Conservation (phyloP, 2,797 vertebrate species). For the Percopsis omiscomaycus region DNA sequence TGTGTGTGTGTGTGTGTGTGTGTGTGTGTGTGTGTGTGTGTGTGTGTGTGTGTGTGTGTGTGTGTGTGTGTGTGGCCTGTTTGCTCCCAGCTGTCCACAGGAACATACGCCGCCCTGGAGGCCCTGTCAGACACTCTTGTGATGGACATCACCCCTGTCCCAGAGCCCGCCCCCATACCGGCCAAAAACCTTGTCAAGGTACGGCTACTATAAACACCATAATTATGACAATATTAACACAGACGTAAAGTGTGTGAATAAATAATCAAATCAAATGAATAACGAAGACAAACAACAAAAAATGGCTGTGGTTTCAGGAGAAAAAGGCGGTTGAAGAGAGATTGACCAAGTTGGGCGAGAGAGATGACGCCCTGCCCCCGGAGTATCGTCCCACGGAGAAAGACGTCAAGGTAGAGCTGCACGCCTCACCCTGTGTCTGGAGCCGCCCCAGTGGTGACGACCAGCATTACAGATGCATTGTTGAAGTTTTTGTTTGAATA, state of each 20-base stretch:
- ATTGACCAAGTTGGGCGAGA: slow-evolving; percentile 75
- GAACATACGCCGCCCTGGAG: slow-evolving; percentile 65
- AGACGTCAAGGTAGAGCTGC: slow-evolving; percentile 66
- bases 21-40: slow-evolving; percentile 11
- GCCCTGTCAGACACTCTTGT: slow-evolving; percentile 72
- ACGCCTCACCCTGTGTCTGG: background rate
- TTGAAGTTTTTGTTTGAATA: too few species aligned
- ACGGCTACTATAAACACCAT: slow-evolving; percentile 2
- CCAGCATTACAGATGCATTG: too few species aligned
- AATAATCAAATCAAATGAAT: background rate
- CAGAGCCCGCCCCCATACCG: slow-evolving; percentile 53
- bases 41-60: slow-evolving; percentile 12
- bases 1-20: background rate
- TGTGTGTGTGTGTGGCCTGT: background rate
- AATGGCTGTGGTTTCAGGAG: slow-evolving; percentile 60
- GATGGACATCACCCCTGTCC: slow-evolving; percentile 56
- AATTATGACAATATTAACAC: too few species aligned
- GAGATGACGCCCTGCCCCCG: slow-evolving; percentile 74
- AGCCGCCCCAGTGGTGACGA: too few species aligned
- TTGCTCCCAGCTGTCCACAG: slow-evolving; percentile 48
- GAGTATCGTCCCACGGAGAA: slow-evolving; percentile 70
- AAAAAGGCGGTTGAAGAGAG: slow-evolving; percentile 67
- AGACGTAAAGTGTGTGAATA: background rate
- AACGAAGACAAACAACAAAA: background rate
- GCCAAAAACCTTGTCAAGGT: slow-evolving; percentile 72